These are phyloP conservation scores for Ophion costatus DNA, from an alignment of 2,888 invertebrate species.

Conservation along the genomic window DNA sequence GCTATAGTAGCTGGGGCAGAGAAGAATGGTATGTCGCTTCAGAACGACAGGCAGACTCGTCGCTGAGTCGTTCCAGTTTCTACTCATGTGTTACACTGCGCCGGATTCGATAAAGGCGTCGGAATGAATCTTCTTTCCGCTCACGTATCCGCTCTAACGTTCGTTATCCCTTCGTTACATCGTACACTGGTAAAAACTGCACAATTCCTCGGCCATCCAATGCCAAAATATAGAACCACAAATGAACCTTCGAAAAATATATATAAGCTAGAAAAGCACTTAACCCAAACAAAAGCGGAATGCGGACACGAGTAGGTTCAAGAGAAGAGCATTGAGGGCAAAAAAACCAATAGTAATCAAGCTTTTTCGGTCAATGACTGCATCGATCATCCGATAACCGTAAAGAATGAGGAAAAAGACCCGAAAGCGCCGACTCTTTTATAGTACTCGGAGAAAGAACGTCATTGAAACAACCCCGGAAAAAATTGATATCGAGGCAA, in stretches of 20 bases:
- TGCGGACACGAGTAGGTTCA: not conserved
- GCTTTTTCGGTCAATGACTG: not conserved
- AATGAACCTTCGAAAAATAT: not conserved
- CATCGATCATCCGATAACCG: not conserved
- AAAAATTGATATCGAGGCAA: not conserved
- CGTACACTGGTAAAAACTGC: not conserved
- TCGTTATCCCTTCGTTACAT: constrained; percentile 28
- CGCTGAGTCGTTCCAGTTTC: not conserved
- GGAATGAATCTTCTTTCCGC: constrained; percentile 41
- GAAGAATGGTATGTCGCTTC: not conserved
- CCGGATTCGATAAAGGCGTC: constrained; percentile 35
- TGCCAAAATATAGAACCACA: constrained; percentile 1
- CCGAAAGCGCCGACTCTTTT: not conserved
- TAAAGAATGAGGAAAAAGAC: not conserved
- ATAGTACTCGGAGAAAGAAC: not conserved
- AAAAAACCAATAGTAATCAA: not conserved
- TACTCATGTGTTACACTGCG: constrained; percentile 2
- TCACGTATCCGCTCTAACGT: constrained; percentile 45
- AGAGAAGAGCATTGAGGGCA: not conserved
- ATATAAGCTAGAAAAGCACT: not conserved
- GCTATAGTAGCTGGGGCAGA: not conserved
- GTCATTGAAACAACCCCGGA: not conserved
- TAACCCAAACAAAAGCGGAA: not conserved
- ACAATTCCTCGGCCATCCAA: not conserved
- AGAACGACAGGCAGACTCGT: not conserved